phyloP scores from a whole-genome alignment of 2,888 invertebrate genomes.

The Tinea semifulvella region DNA sequence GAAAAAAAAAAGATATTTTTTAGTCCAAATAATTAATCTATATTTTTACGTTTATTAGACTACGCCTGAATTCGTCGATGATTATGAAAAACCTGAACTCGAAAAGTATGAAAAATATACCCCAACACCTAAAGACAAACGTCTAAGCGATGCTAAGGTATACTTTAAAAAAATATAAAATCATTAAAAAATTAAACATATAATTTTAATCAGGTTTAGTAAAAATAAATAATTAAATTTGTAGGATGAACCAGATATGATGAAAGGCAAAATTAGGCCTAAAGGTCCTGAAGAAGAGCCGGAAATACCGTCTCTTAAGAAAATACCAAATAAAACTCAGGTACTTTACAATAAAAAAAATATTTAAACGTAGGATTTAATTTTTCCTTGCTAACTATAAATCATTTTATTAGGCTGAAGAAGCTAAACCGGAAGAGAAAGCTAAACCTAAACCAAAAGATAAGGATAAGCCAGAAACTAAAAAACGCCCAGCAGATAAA shows the following conservation, averaged over 20 bases:
- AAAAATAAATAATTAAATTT: slow-evolving; percentile 13
- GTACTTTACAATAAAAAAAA: slow-evolving; percentile 31
- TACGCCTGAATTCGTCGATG: slow-evolving; percentile 23
- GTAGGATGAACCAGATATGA: slow-evolving; percentile 55
- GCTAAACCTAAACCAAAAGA: slow-evolving; percentile 47
- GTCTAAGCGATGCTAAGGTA: slow-evolving; percentile 52
- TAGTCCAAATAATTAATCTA: background rate
- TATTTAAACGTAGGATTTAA: slow-evolving; percentile 6
- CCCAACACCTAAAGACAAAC: slow-evolving; percentile 41
- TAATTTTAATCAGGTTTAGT: background rate
- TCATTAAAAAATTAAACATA: slow-evolving; percentile 5
- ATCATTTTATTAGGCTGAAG: slow-evolving; percentile 43
- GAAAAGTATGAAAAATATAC: slow-evolving; percentile 21
- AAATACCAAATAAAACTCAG: slow-evolving; percentile 54
- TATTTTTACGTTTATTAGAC: slow-evolving; percentile 13
- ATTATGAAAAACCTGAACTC: slow-evolving; percentile 23
- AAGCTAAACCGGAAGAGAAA: slow-evolving; percentile 54
- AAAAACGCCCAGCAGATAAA: slow-evolving; percentile 56
- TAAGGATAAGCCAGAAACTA: slow-evolving; percentile 45
- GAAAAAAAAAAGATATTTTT: background rate
- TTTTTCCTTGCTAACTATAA: slow-evolving; percentile 11
- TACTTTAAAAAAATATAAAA: slow-evolving; percentile 13
- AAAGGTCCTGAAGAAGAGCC: slow-evolving; percentile 53
- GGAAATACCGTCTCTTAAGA: slow-evolving; percentile 48
- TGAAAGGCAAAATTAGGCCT: slow-evolving; percentile 57